Conservation (phyloP, 2,113 vertebrate genomes). For the Callopanchax toddi region DNA sequence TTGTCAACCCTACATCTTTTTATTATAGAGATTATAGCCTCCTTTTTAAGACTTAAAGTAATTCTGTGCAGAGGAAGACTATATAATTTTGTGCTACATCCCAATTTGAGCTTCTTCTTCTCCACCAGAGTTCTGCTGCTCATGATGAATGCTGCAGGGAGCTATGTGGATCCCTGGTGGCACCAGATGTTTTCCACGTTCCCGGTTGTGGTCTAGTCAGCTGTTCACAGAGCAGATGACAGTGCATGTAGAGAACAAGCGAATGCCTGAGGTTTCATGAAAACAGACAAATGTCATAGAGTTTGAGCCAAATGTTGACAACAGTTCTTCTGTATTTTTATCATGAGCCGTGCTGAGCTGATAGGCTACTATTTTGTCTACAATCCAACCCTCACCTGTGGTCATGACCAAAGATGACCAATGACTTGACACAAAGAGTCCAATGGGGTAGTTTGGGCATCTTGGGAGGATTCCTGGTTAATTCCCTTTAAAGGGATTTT, state of each 20-base stretch:
- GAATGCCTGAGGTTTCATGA: slow-evolving; percentile 28
- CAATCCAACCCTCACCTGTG: no score
- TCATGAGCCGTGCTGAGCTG: no score
- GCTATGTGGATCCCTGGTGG: slow-evolving; percentile 31
- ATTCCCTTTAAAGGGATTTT: no score
- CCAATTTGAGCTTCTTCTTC: slow-evolving; percentile 32
- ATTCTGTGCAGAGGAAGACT: slow-evolving; percentile 6
- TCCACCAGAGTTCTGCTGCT: slow-evolving; percentile 24
- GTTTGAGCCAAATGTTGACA: no score
- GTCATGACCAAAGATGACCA: no score
- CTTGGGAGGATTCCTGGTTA: no score
- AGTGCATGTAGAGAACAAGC: slow-evolving; percentile 19
- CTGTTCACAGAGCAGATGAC: slow-evolving; percentile 42
- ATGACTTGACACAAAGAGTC: no score
- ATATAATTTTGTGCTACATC: slow-evolving; percentile 31
- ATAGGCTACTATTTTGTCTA: no score
- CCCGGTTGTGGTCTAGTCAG: slow-evolving; percentile 55
- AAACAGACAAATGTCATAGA: slow-evolving; percentile 10
- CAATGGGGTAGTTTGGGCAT: no score
- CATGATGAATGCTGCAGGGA: slow-evolving; percentile 22
- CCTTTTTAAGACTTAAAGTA: slow-evolving; percentile 14
- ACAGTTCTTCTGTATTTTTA: no score
- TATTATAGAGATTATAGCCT: slow-evolving; percentile 22
- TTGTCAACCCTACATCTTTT: background rate
- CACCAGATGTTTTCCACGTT: slow-evolving; percentile 59